Evolutionary conservation across 2,797 vertebrate genomes (phyloP), one percentile per base, ranked within the genome.

Genomic region (Gymnoscopelus microlampas): DNA sequence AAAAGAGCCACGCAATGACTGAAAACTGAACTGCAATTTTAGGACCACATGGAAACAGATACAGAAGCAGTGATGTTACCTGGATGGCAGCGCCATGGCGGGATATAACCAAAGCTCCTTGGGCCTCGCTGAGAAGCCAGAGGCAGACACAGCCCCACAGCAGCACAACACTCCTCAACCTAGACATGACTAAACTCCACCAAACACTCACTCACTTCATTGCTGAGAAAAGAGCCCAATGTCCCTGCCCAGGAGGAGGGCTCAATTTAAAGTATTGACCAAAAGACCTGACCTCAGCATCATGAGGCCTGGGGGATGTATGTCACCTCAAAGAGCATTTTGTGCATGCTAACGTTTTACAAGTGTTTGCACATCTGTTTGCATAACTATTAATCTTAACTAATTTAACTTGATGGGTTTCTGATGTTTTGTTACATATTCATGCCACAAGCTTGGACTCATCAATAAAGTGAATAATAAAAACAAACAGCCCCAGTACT

Each of bases 131-230:
- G 13, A 66, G 51, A 24, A 85, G 63, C 79, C 74, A 72, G 51
- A 87, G 48, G 74, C 81, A 85, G 75, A 80, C 72, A 5, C 72
- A 84, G 78, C 76, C 75, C 84, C 79, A 85, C 44, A 91, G 79
- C 79, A 93, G 82, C 78, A 92, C 72, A 14, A 70, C 5, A 78
- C 73, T 85, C 6, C 44, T 53, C 39, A 7, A n/a, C 59, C 29
- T 66, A 66, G 70, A 70, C 85, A 87, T 87, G 76, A 70, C 32
- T 32, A 53, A 60, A 57, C 11, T 58, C 24, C 60, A 35, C 61
- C 26, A 57, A 89, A 79, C 76, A 83, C 79, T 72, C 48, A 14
- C 68, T 78, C 60, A 69, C 72, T 87, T 86, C 70, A 82, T 35
- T 48, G 5, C 61, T 19, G 63, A 72, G 50, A 24, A 23, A 47